phyloP scores from a whole-genome alignment of 2,113 vertebrate genomes.

The Bujurquina vittata region DNA sequence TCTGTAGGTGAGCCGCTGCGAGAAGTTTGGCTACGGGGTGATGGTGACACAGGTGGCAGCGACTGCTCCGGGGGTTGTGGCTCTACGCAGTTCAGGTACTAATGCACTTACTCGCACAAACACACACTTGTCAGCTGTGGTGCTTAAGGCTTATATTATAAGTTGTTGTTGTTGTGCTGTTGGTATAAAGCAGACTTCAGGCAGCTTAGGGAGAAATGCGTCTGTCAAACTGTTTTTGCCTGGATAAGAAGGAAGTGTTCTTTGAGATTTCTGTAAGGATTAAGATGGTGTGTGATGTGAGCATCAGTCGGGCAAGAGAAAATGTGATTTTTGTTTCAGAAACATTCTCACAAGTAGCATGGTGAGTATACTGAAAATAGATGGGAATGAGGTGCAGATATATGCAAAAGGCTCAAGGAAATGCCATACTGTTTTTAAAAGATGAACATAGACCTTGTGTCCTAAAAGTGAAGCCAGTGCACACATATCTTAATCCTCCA shows the following conservation, averaged over 20 bases:
- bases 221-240: neutral
- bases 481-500: neutral
- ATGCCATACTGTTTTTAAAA: neutral
- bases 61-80: conserved; percentile 85
- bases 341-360: neutral
- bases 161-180: conserved; percentile 7
- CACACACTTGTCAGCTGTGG: conserved; percentile 9
- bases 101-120: conserved; percentile 8
- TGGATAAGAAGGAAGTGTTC: neutral
- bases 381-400: neutral
- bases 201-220: neutral
- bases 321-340: neutral
- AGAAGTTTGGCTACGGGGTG: conserved; percentile 88
- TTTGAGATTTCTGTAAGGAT: neutral
- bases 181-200: neutral
- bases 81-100: conserved; percentile 88
- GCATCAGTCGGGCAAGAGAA: neutral
- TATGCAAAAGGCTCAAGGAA: neutral
- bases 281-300: neutral
- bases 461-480: neutral
- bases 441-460: neutral
- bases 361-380: neutral
- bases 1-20: conserved; percentile 86
- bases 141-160: neutral
- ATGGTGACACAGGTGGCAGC: conserved; percentile 91